These are phyloP conservation scores for Loripinus fragilis DNA, from an alignment of 2,888 invertebrate genomes.

Conservation along the genomic window DNA sequence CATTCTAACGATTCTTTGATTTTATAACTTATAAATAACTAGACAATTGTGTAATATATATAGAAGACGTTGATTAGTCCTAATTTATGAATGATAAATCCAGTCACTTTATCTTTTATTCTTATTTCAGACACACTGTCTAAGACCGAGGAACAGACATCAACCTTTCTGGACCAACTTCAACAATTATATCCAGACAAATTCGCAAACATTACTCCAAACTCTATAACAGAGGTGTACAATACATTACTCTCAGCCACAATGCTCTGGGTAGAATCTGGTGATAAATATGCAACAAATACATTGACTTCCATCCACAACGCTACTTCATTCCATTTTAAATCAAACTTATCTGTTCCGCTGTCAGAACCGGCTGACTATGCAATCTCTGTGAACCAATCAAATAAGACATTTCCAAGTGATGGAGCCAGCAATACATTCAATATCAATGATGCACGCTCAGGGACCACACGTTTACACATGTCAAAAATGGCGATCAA, in stretches of 20 bases:
- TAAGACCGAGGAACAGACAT: conserved; percentile 56
- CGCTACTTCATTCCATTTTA: background rate
- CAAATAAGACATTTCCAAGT: background rate
- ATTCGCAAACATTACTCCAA: conserved; percentile 44
- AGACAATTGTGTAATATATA: too few species aligned
- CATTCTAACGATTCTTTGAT: too few species aligned
- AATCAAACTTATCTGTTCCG: background rate
- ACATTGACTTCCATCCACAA: background rate
- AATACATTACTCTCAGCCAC: conserved; percentile 58
- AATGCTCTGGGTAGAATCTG: conserved; percentile 52
- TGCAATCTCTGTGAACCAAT: conserved; percentile 3
- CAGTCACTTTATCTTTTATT: background rate
- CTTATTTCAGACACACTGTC: conserved; percentile 66
- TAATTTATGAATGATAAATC: too few species aligned
- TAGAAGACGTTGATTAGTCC: too few species aligned
- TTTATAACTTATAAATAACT: too few species aligned
- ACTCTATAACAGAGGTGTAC: conserved; percentile 57
- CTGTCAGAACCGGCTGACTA: background rate
- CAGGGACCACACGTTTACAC: background rate
- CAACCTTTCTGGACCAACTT: conserved; percentile 54
- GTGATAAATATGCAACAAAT: background rate
- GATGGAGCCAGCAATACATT: too few species aligned
- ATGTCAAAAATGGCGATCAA: too few species aligned
- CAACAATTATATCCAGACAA: conserved; percentile 60
- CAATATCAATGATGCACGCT: background rate